These are phyloP conservation scores for Drosophila orena DNA, from an alignment of 1,140 invertebrate genomes.

Conservation along the genomic window DNA sequence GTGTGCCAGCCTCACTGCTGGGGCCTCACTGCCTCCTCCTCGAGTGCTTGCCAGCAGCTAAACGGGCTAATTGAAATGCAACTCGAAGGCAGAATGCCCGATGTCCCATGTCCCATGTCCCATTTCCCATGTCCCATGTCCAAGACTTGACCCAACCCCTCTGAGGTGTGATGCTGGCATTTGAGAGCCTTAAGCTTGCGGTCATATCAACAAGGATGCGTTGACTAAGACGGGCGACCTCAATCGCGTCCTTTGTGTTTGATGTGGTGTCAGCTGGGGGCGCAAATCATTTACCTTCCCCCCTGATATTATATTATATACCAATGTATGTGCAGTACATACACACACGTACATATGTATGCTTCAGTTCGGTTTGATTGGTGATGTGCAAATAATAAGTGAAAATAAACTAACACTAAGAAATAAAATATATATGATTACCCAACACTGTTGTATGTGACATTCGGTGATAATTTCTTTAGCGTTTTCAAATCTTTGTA, in stretches of 20 bases:
- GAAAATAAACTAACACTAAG: neutral
- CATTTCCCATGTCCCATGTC: neutral
- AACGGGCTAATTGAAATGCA: conserved; percentile 53
- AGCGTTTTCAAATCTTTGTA: no score
- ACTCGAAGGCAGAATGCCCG: conserved; percentile 10
- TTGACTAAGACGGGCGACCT: conserved; percentile 36
- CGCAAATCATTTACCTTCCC: neutral
- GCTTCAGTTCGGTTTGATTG: neutral
- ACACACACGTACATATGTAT: neutral
- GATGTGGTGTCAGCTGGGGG: conserved; percentile 35
- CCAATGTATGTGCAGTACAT: neutral
- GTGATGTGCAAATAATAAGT: neutral
- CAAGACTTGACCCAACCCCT: neutral
- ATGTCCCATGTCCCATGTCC: neutral
- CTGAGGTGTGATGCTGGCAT: conserved; percentile 39
- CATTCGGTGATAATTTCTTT: no score
- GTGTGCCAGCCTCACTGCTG: conserved; percentile 3
- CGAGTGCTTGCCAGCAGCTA: conserved; percentile 15
- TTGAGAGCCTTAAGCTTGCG: conserved; percentile 47
- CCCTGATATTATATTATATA: neutral
- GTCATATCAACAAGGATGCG: conserved; percentile 49
- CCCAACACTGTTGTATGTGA: no score
- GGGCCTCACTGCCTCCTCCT: neutral
- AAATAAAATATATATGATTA: neutral
- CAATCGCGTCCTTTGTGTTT: conserved; percentile 50